These are phyloP conservation scores for Cordilura impudica DNA, from an alignment of 2,888 invertebrate species.

Conservation along the genomic window DNA sequence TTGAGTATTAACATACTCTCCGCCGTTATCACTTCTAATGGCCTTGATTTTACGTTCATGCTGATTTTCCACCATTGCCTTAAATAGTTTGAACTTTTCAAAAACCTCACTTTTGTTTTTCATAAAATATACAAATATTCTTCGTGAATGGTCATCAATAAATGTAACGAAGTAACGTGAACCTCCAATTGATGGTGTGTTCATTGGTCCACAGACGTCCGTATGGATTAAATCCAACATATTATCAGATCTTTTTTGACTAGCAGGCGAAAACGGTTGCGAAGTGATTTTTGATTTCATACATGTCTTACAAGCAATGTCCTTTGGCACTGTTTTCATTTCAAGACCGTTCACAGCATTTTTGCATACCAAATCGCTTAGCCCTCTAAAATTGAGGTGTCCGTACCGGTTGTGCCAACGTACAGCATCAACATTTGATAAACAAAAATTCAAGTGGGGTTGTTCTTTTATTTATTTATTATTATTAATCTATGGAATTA, in stretches of 20 bases:
- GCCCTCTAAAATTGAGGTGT: neutral
- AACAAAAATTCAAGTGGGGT: neutral
- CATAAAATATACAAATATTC: too few species aligned
- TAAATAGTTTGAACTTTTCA: too few species aligned
- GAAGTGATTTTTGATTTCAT: conserved; percentile 6
- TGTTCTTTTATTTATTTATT: too few species aligned
- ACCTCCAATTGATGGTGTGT: neutral
- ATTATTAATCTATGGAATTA: too few species aligned
- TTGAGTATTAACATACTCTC: too few species aligned
- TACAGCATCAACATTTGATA: too few species aligned
- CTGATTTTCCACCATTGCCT: too few species aligned
- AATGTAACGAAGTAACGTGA: neutral
- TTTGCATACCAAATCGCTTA: conserved; percentile 6
- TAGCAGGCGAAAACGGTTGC: neutral
- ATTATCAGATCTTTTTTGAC: neutral
- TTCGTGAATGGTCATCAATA: neutral
- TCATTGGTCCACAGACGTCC: conserved; percentile 30
- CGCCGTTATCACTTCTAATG: too few species aligned
- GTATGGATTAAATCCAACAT: conserved; percentile 28
- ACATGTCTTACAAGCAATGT: conserved; percentile 8
- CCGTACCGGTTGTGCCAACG: too few species aligned
- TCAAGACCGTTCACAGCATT: neutral
- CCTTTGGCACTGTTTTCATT: neutral
- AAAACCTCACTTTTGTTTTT: too few species aligned
- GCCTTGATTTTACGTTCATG: too few species aligned